A percentile compares a stretch with the other conserved stretches of the same genome.
Evolutionary conservation across 2,888 invertebrate genomes (phyloP).

Genomic region (Megalurothrips usitatus): DNA sequence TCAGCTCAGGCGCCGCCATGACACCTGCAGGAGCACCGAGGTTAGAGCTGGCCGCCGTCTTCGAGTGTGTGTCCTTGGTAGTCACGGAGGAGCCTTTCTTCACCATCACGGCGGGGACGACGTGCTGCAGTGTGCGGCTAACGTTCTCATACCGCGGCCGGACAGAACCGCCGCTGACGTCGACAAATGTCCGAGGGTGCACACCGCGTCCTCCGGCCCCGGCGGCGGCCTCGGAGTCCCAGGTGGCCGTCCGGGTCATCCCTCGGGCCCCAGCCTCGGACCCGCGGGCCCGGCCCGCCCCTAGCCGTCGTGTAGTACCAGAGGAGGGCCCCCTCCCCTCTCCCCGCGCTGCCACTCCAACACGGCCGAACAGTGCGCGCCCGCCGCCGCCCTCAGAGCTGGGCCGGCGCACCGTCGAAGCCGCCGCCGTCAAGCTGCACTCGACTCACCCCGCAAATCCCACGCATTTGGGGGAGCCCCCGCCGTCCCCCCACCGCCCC

Average conservation of each 20-base stretch:
- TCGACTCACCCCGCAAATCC: slow-evolving; percentile 1
- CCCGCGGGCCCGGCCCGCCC: background rate
- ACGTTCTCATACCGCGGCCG: too few species aligned
- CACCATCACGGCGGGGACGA: too few species aligned
- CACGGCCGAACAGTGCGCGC: background rate
- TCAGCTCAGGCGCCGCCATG: too few species aligned
- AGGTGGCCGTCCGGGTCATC: slow-evolving; percentile 1
- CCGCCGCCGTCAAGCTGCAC: background rate
- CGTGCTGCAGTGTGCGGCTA: too few species aligned
- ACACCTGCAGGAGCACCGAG: too few species aligned
- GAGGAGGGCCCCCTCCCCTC: background rate
- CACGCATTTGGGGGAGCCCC: slow-evolving; percentile 18
- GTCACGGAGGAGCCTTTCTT: too few species aligned
- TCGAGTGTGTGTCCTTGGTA: too few species aligned
- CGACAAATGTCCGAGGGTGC: too few species aligned
- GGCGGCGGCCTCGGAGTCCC: background rate
- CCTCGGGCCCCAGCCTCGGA: background rate
- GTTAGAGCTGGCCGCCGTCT: too few species aligned
- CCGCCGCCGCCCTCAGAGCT: background rate
- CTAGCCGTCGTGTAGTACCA: background rate
- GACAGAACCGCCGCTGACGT: too few species aligned
- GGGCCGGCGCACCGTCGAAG: too few species aligned
- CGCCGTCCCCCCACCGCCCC: background rate
- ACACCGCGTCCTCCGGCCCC: too few species aligned
- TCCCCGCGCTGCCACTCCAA: background rate